These are phyloP conservation scores for Drosophila borborema DNA, from an alignment of 2,888 invertebrate species.

Conservation along the genomic window DNA sequence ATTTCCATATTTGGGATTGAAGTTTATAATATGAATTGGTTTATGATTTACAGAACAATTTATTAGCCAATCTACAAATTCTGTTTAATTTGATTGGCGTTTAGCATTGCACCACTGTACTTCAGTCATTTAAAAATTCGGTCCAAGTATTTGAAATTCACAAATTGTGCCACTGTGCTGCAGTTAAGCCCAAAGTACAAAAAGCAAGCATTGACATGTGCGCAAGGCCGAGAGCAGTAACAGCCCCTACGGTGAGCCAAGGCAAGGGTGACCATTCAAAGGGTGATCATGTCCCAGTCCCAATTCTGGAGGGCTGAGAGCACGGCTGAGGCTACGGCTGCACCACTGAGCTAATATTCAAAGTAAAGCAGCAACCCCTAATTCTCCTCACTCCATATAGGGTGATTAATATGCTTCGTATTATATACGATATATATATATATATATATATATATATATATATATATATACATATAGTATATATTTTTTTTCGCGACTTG, in stretches of 20 bases:
- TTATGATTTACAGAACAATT: neutral
- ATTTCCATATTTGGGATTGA: neutral
- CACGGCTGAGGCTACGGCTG: slow-evolving; percentile 26
- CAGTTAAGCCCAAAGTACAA: slow-evolving; percentile 48
- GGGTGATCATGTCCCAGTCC: slow-evolving; percentile 62
- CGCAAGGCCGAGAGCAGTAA: slow-evolving; percentile 61
- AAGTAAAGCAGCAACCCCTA: slow-evolving; percentile 73
- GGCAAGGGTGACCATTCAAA: slow-evolving; percentile 23
- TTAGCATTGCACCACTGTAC: neutral
- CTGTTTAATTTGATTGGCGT: no score
- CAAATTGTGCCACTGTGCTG: slow-evolving; percentile 52
- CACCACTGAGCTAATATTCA: slow-evolving; percentile 75
- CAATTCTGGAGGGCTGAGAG: slow-evolving; percentile 45
- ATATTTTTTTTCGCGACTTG: slow-evolving; percentile 32
- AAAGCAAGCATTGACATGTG: slow-evolving; percentile 78
- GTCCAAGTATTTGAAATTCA: neutral
- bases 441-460: neutral
- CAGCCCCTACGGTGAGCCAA: slow-evolving; percentile 50
- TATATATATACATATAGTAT: neutral
- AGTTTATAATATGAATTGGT: neutral
- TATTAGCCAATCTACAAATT: no score
- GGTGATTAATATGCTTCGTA: slow-evolving; percentile 48
- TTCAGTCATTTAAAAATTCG: neutral
- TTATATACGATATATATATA: neutral
- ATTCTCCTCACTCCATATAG: slow-evolving; percentile 44